phyloP scores from a whole-genome alignment of 1,140 invertebrate genomes.

The Caligus rogercresseyi region DNA sequence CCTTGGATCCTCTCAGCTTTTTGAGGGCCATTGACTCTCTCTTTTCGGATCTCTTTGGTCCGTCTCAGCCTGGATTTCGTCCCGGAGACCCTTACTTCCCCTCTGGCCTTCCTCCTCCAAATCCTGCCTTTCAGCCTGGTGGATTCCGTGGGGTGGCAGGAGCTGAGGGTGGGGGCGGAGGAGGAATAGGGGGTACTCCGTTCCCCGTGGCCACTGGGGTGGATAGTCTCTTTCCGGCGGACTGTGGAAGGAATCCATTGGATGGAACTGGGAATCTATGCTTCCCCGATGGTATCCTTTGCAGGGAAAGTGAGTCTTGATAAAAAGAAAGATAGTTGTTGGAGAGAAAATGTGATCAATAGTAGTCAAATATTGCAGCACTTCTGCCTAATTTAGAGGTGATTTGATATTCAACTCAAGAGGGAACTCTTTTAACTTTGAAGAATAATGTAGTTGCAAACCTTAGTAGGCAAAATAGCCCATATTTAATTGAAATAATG shows the following conservation, averaged over 20 bases:
- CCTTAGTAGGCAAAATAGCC: no score
- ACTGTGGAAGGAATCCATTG: conserved; percentile 15
- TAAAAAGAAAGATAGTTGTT: no score
- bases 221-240: conserved; percentile 1
- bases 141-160: not conserved
- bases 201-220: not conserved
- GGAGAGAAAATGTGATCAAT: not conserved
- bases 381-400: no score
- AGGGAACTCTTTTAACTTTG: no score
- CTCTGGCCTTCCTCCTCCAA: not conserved
- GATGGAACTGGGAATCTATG: conserved; percentile 16
- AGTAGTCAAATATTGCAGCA: no score
- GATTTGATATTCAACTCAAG: no score
- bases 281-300: conserved; percentile 15
- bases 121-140: not conserved
- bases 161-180: not conserved
- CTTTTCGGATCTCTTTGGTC: not conserved
- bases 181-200: not conserved
- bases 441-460: no score
- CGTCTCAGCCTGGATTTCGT: not conserved
- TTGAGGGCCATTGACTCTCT: not conserved
- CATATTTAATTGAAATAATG: no score
- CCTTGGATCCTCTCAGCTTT: not conserved
- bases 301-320: conserved; percentile 15
- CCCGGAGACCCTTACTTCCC: not conserved